phyloP scores from a whole-genome alignment of 2,797 vertebrate genomes.

The Anomalospiza imberbis region DNA sequence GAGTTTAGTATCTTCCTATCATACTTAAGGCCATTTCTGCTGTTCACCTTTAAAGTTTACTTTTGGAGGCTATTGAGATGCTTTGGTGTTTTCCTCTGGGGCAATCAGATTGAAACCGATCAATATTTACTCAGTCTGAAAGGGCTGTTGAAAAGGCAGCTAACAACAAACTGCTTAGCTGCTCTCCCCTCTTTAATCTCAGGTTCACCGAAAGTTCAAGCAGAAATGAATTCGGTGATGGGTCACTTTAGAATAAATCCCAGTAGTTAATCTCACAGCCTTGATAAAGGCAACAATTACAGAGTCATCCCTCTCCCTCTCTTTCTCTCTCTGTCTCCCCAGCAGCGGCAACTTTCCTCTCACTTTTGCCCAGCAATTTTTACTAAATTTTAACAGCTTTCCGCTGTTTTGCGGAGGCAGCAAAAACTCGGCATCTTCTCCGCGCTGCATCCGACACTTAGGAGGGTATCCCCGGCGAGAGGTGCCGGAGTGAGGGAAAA shows the following conservation, averaged over 20 bases:
- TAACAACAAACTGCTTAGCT: conserved; percentile 84
- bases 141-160: conserved; percentile 85
- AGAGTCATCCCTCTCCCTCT: conserved; percentile 57
- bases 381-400: conserved; percentile 51
- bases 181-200: conserved; percentile 83
- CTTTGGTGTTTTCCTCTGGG: conserved; percentile 79
- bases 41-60: conserved; percentile 79
- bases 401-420: not conserved
- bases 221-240: conserved; percentile 83
- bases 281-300: conserved; percentile 78
- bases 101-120: conserved; percentile 84
- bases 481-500: not conserved
- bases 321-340: not conserved
- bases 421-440: not conserved
- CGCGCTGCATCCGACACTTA: not conserved
- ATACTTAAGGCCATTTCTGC: conserved; percentile 58
- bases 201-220: conserved; percentile 85
- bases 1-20: conserved; percentile 48
- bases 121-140: conserved; percentile 88
- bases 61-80: conserved; percentile 78
- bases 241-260: conserved; percentile 81
- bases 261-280: conserved; percentile 78
- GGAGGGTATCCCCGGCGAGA: not conserved
- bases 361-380: conserved; percentile 58
- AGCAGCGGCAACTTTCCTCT: conserved; percentile 52